phyloP scores from a whole-genome alignment of 2,113 vertebrate genomes.

The Mohoua ochrocephala region DNA sequence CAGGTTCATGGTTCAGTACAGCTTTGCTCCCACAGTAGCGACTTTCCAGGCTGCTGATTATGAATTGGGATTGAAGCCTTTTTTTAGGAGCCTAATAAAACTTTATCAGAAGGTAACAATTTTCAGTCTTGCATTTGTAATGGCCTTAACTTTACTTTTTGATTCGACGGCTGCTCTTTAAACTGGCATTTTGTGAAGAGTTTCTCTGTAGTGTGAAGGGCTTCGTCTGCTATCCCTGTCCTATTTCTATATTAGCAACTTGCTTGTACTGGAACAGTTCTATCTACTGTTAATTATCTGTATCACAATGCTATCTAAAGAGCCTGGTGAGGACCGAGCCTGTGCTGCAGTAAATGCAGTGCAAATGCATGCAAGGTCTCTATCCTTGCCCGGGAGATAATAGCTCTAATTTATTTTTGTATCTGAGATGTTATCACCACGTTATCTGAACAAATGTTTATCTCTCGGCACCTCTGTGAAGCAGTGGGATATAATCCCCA shows the following conservation, averaged over 20 bases:
- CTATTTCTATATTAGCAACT: not conserved
- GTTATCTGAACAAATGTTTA: conserved; percentile 39
- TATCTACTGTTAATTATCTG: not conserved
- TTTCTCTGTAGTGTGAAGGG: not conserved
- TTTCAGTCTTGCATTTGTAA: not conserved
- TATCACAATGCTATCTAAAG: not conserved
- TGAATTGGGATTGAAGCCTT: not conserved
- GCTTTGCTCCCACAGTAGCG: not conserved
- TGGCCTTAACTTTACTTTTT: not conserved
- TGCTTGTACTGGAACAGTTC: not conserved
- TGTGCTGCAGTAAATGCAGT: not conserved
- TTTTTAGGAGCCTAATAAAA: not conserved
- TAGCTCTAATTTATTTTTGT: conserved; percentile 30
- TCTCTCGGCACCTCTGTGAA: not conserved
- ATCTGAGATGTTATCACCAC: conserved; percentile 26
- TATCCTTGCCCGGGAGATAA: not conserved
- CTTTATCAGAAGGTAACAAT: not conserved
- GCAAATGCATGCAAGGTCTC: not conserved
- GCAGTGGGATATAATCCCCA: conserved; percentile 43
- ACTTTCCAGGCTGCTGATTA: not conserved
- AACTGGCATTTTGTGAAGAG: not conserved
- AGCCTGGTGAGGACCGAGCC: not conserved
- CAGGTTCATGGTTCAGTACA: not conserved
- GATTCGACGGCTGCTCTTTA: not conserved
- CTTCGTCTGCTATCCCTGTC: not conserved